Evolutionary conservation across 2,113 vertebrate species (phyloP), one percentile per base, ranked within the genome.

Genomic region (Siniperca knerii): DNA sequence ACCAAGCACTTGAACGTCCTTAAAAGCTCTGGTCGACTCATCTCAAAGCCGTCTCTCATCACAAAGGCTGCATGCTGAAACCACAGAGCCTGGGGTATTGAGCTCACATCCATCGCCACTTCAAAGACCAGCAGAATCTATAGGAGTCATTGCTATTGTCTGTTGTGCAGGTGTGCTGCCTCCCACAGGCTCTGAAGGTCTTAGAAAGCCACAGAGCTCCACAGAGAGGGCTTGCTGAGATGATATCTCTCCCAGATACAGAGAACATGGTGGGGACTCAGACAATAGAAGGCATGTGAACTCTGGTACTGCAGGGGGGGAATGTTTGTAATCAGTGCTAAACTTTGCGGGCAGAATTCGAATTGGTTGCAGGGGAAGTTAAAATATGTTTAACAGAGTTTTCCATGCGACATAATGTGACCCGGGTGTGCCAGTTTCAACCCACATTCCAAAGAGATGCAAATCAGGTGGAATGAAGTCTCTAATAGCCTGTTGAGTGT

Each of bases 101-200:
- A 87, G 78, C 84, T 92, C 83, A 69, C 66, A 85, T 85, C 93
- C 89, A 78, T 86, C 81, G 79, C 90, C 90, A 94, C 95, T 95
- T 96, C 94, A 96, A 96, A 96, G 93, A 79, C 70, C 70, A 46
- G 57, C 76, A 82, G 86, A 78, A 76, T 92, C 89, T 87, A 83
- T 90, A 86, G 89, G 76, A 92, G 87, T 46, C 29, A 54, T 50
- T 70, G 16, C 78, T 64, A 92, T 94, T 95, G 94, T 94, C 90
- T 89, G 80, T 13, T 10, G 80, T 77, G 91, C 95, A 96, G 96
- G 95, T 96, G 96, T 77, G 90, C 85, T 84, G 72, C 84, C 81
- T 93, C 77, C 76, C 84, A 86, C 76, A n/a, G 88, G 89, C 80
- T 86, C 65, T 82, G 70, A 55, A 87, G 82, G 73, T 74, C 87